Percentiles rank a stretch among this genome's conserved stretches.
Evolutionary conservation across 2,888 invertebrate species (phyloP).

Genomic region (Archips crataeganus): DNA sequence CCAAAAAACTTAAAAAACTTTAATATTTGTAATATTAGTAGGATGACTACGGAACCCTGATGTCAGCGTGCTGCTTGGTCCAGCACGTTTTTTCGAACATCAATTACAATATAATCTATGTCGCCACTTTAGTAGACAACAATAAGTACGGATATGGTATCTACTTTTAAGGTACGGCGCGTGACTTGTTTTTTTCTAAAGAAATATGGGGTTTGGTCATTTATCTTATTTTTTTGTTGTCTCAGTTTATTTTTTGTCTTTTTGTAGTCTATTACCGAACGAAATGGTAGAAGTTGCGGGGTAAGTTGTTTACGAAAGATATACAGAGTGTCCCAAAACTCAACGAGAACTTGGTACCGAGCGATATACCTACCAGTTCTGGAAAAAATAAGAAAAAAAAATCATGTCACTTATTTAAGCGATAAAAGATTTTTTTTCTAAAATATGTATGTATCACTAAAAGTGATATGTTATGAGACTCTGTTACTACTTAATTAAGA

Average conservation of each 20-base stretch:
- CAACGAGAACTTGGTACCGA: too few species aligned
- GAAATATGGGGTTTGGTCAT: slow-evolving; percentile 11
- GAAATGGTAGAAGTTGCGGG: slow-evolving; percentile 26
- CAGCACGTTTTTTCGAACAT: slow-evolving; percentile 24
- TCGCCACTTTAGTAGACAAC: slow-evolving; percentile 26
- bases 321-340: neutral
- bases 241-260: neutral
- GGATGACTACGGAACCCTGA: slow-evolving; percentile 12
- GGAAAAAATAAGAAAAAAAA: too few species aligned
- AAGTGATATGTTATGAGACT: too few species aligned
- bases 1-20: too few species aligned
- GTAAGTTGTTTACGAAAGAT: neutral
- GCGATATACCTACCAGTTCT: too few species aligned
- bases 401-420: too few species aligned
- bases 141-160: slow-evolving; percentile 34
- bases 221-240: slow-evolving; percentile 25
- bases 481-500: too few species aligned
- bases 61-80: slow-evolving; percentile 2
- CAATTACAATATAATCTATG: slow-evolving; percentile 43
- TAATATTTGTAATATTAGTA: too few species aligned
- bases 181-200: slow-evolving; percentile 23
- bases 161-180: slow-evolving; percentile 30
- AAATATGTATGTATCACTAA: too few species aligned
- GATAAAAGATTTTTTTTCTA: too few species aligned
- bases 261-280: slow-evolving; percentile 6